Percentiles rank a stretch among this genome's conserved stretches.
These are phyloP conservation scores for Athalia cordata DNA, from an alignment of 2,888 invertebrate genomes.

Conservation along the genomic window DNA sequence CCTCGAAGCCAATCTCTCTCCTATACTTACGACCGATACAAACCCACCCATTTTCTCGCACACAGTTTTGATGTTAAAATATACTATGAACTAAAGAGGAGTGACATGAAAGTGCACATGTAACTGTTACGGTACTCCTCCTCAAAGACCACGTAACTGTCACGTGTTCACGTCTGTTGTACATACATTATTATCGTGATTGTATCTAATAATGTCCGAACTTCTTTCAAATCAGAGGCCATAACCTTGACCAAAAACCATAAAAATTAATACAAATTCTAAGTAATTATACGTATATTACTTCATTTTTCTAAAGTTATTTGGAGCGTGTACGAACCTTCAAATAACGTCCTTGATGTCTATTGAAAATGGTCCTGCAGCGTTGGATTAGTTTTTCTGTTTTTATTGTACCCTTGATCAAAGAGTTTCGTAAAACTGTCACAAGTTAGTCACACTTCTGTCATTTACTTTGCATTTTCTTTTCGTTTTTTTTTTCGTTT, in stretches of 20 bases:
- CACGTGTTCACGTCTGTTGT: conserved; percentile 3
- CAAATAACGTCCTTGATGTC: too few relatives aligned
- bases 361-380: too few relatives aligned
- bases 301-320: too few relatives aligned
- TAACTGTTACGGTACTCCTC: conserved; percentile 66
- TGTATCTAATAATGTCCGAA: neutral
- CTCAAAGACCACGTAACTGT: conserved; percentile 59
- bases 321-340: too few relatives aligned
- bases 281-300: too few relatives aligned
- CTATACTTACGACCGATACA: neutral
- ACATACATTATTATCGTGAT: neutral
- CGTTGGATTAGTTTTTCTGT: too few relatives aligned
- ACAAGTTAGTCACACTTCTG: neutral
- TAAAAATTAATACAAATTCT: neutral
- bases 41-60: neutral
- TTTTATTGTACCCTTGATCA: too few relatives aligned
- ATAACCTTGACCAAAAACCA: conserved; percentile 25
- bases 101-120: conserved; percentile 68
- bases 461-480: neutral
- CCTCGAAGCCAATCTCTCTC: conserved; percentile 13
- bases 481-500: neutral
- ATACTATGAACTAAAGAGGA: neutral
- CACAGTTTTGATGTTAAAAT: neutral
- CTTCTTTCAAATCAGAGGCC: conserved; percentile 16
- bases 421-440: too few relatives aligned